A percentile compares a stretch with the other conserved stretches of the same genome.
These are phyloP conservation scores for Drosophila dives DNA, from an alignment of 2,888 invertebrate genomes.

Conservation along the genomic window DNA sequence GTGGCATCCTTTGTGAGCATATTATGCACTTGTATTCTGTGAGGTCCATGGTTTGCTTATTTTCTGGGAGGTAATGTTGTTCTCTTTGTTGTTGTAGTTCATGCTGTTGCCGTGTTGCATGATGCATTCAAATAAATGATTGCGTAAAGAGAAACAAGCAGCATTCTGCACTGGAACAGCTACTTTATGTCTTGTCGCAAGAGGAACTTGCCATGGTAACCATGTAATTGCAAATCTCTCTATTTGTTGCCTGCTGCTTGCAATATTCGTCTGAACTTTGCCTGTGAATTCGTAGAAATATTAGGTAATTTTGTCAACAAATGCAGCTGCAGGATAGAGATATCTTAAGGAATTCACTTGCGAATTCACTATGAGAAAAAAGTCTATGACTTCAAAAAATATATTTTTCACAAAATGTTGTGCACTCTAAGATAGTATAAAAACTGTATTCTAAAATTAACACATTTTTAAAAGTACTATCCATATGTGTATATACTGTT, in stretches of 20 bases:
- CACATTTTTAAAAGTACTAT: too few relatives aligned
- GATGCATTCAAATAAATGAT: conserved; percentile 13
- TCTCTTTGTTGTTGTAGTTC: background rate
- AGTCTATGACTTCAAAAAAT: too few relatives aligned
- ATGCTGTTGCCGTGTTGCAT: conserved; percentile 12
- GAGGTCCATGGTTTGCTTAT: background rate
- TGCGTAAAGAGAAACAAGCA: background rate
- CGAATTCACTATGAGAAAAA: background rate
- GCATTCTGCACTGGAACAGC: background rate
- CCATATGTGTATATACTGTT: too few relatives aligned
- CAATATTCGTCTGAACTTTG: background rate
- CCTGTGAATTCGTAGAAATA: background rate
- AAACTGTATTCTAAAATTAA: too few relatives aligned
- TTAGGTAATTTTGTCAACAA: background rate
- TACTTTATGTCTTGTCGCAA: background rate
- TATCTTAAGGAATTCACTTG: background rate
- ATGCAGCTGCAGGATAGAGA: background rate
- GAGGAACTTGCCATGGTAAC: background rate
- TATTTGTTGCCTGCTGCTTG: background rate
- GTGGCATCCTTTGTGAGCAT: background rate
- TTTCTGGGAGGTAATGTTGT: background rate
- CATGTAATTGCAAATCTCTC: background rate
- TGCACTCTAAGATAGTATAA: too few relatives aligned
- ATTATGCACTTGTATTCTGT: background rate
- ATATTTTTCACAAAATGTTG: too few relatives aligned